Evolutionary conservation across 2,797 vertebrate genomes (phyloP).

Genomic region (Eidolon dupreanum): DNA sequence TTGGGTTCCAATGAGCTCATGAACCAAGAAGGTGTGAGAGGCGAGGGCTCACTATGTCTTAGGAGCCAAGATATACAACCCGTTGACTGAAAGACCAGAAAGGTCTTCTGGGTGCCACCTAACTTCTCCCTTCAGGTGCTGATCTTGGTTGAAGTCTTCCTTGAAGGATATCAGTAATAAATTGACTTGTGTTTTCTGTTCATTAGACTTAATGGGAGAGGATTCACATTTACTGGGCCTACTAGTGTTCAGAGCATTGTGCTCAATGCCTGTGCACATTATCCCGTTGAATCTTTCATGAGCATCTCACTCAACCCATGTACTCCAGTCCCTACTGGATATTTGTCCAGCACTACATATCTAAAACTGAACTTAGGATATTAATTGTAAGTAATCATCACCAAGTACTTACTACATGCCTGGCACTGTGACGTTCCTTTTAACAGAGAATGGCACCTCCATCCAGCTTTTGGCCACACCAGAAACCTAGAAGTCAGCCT

Average conservation of each 20-base stretch:
- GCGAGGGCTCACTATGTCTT: not conserved
- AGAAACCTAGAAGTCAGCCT: constrained; percentile 20
- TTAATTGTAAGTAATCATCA: not conserved
- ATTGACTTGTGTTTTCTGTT: constrained; percentile 18
- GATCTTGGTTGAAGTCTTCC: constrained; percentile 8
- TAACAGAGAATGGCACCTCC: not conserved
- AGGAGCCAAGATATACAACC: not conserved
- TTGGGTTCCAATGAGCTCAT: not conserved
- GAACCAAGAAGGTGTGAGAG: not conserved
- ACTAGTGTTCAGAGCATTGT: not conserved
- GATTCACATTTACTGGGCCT: not conserved
- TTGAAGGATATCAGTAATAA: not conserved
- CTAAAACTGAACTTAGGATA: constrained; percentile 22
- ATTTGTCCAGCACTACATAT: constrained; percentile 12
- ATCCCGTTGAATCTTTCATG: not conserved
- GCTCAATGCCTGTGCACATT: not conserved
- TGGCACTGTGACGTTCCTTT: constrained; percentile 8
- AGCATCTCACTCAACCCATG: not conserved
- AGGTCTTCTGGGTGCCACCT: not conserved
- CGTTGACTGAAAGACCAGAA: not conserved
- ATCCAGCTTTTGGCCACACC: not conserved
- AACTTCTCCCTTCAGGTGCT: not conserved
- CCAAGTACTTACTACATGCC: constrained; percentile 1
- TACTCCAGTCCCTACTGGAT: not conserved
- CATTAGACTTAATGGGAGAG: not conserved